Evolutionary conservation across 2,888 invertebrate genomes (phyloP).

Genomic region (Tinea pellionella): DNA sequence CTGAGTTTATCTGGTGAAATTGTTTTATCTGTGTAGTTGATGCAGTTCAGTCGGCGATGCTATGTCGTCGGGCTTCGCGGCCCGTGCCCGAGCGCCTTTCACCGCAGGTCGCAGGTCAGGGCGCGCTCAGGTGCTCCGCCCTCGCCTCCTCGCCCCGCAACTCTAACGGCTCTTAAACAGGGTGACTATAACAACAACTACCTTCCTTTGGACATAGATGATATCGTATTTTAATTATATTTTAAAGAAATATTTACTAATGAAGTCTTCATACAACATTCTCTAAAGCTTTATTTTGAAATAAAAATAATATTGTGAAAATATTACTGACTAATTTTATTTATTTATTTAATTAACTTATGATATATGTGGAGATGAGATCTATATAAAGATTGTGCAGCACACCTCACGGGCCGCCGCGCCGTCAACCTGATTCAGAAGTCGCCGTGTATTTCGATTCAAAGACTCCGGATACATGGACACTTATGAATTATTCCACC

Average conservation of each 20-base stretch:
- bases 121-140: conserved; percentile 69
- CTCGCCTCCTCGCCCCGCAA: conserved; percentile 27
- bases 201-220: background rate
- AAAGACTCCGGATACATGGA: conserved; percentile 46
- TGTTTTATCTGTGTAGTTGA: background rate
- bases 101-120: conserved; percentile 68
- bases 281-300: too few relatives aligned
- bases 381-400: background rate
- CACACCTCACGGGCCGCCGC: conserved; percentile 17
- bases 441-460: conserved; percentile 47
- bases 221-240: background rate
- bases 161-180: conserved; percentile 47
- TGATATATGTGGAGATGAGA: too few relatives aligned
- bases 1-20: background rate
- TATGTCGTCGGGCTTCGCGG: conserved; percentile 40
- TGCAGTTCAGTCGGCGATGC: conserved; percentile 30
- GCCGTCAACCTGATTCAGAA: conserved; percentile 64
- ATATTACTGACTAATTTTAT: too few relatives aligned
- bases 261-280: too few relatives aligned
- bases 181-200: conserved; percentile 1
- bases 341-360: too few relatives aligned
- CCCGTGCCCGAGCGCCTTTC: conserved; percentile 60
- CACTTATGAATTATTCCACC: conserved; percentile 63
- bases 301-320: too few relatives aligned
- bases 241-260: too few relatives aligned